phyloP scores from a whole-genome alignment of 23 tunicate genomes.

The Ascidia mentula region DNA sequence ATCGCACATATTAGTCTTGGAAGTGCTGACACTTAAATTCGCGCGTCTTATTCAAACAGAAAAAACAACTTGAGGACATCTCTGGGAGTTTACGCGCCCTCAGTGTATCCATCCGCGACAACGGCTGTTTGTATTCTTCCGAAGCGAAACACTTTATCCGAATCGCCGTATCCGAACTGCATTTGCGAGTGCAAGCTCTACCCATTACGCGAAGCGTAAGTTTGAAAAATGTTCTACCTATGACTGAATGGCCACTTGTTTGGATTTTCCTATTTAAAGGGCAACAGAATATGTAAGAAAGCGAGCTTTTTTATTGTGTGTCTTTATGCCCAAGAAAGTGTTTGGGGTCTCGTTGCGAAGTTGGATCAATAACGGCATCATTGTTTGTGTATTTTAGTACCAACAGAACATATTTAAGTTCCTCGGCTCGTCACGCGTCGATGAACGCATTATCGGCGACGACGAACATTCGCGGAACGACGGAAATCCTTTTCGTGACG shows the following conservation, averaged over 20 bases:
- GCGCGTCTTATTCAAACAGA: background rate
- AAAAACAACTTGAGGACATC: conserved; percentile 17
- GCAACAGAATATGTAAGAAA: no score
- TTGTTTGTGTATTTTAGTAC: conserved; percentile 19
- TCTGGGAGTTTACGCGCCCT: conserved; percentile 16
- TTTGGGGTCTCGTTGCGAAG: no score
- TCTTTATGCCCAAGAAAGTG: no score
- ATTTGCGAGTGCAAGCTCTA: conserved; percentile 36
- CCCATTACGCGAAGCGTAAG: conserved; percentile 33
- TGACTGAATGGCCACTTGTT: no score
- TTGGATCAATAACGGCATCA: no score
- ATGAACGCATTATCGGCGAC: conserved; percentile 26
- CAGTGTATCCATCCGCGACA: conserved; percentile 20
- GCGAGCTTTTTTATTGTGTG: no score
- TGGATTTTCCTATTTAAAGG: no score
- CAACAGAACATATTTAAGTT: conserved; percentile 49
- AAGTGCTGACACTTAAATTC: background rate
- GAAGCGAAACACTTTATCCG: conserved; percentile 43
- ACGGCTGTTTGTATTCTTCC: conserved; percentile 35
- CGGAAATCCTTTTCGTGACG: background rate
- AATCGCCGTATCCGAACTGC: conserved; percentile 9
- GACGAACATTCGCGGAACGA: background rate
- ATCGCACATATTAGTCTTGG: background rate
- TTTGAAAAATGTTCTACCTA: no score
- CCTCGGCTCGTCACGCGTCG: conserved; percentile 32